phyloP scores from a whole-genome alignment of 2,888 invertebrate species.

The Teinopalpus imperialis region DNA sequence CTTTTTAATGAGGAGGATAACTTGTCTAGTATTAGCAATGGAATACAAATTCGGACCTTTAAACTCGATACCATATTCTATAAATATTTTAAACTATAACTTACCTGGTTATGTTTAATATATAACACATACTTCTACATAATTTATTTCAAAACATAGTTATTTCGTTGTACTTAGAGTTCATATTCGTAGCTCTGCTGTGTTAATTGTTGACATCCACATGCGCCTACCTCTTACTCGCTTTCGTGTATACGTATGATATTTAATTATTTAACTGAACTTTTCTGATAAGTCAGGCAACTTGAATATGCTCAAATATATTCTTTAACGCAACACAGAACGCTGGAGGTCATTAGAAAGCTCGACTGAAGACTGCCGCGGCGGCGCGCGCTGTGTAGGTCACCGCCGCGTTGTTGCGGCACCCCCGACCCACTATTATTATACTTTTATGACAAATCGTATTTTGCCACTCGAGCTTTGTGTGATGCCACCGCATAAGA shows the following conservation, averaged over 20 bases:
- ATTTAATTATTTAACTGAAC: slow-evolving; percentile 10
- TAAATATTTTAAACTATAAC: slow-evolving; percentile 33
- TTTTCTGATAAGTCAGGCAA: slow-evolving; percentile 43
- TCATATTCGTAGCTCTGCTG: slow-evolving; percentile 58
- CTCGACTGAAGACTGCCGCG: slow-evolving; percentile 78
- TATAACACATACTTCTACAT: slow-evolving; percentile 42
- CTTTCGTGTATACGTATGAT: slow-evolving; percentile 1
- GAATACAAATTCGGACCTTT: background rate
- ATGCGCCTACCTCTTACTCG: slow-evolving; percentile 57
- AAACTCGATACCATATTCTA: background rate
- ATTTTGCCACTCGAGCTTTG: slow-evolving; percentile 68
- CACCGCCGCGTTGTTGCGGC: slow-evolving; percentile 75
- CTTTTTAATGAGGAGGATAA: background rate
- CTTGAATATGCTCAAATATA: slow-evolving; percentile 49
- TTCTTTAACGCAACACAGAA: slow-evolving; percentile 66
- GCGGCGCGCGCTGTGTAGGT: slow-evolving; percentile 74
- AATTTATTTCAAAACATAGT: slow-evolving; percentile 65
- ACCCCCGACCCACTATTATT: slow-evolving; percentile 79
- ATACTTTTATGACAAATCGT: slow-evolving; percentile 81
- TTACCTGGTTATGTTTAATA: slow-evolving; percentile 45
- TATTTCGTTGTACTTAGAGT: slow-evolving; percentile 64
- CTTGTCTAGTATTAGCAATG: background rate
- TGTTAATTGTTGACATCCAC: slow-evolving; percentile 36
- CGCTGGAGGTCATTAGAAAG: slow-evolving; percentile 81
- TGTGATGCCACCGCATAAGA: slow-evolving; percentile 50